Conservation (phyloP, 2,113 vertebrate species). For the Aldabrachelys gigantea region DNA sequence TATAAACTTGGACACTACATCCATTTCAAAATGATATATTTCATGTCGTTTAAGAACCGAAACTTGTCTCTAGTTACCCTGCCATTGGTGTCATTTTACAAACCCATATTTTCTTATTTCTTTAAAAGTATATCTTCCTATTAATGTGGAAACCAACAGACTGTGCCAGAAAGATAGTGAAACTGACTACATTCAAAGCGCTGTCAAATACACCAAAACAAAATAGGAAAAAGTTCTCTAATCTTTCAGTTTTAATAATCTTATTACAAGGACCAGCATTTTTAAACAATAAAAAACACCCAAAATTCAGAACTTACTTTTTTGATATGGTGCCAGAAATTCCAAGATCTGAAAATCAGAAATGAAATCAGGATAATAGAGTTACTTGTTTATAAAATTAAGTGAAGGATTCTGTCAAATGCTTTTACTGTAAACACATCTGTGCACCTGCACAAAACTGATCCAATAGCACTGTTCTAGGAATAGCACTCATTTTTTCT, state of each 20-base stretch:
- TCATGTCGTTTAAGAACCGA: not conserved
- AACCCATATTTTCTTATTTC: not conserved
- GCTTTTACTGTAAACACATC: not conserved
- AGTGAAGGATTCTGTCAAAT: not conserved
- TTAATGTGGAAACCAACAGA: not conserved
- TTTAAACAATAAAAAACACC: not conserved
- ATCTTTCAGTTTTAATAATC: not conserved
- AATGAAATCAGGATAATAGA: conserved; percentile 8
- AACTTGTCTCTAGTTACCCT: not conserved
- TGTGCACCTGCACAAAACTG: not conserved
- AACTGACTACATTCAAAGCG: not conserved
- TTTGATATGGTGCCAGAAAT: conserved; percentile 89
- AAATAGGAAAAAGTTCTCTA: not conserved
- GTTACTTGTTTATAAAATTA: not conserved
- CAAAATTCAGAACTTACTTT: conserved; percentile 87
- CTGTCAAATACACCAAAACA: not conserved
- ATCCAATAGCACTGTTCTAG: not conserved
- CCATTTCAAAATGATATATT: not conserved
- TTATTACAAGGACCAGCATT: not conserved
- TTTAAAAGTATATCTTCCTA: not conserved
- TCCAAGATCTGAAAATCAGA: conserved; percentile 89
- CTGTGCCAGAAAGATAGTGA: not conserved
- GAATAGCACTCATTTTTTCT: not conserved
- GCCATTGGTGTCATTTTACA: not conserved
- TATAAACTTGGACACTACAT: not conserved